These are phyloP conservation scores for Spea bombifrons DNA, from an alignment of 2,113 vertebrate species.

Conservation along the genomic window DNA sequence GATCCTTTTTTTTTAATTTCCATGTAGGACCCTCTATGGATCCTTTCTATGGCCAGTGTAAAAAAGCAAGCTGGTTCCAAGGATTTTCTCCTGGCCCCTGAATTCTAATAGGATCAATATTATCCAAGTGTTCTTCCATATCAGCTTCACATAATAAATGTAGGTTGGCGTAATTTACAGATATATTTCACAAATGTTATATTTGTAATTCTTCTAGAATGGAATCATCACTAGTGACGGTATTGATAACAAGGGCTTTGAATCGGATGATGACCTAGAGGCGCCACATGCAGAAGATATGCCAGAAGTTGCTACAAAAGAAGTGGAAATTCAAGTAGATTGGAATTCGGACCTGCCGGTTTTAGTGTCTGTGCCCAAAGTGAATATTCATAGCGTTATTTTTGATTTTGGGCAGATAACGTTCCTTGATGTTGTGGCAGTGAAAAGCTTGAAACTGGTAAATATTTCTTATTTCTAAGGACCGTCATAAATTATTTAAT, in stretches of 20 bases:
- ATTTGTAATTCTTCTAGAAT: constrained; percentile 59
- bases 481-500: too few species aligned
- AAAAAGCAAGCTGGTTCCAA: neutral
- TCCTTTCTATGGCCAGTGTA: too few species aligned
- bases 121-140: neutral
- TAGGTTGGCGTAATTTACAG: neutral
- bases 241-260: constrained; percentile 72
- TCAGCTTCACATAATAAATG: neutral
- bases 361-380: constrained; percentile 76
- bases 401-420: constrained; percentile 80
- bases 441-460: constrained; percentile 74
- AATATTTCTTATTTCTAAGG: constrained; percentile 17
- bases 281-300: constrained; percentile 58
- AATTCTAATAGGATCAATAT: neutral
- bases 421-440: constrained; percentile 81
- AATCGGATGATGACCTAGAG: constrained; percentile 67
- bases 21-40: too few species aligned
- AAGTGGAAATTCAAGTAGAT: constrained; percentile 78
- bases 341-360: constrained; percentile 81
- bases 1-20: too few species aligned
- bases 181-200: neutral
- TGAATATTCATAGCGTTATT: constrained; percentile 79
- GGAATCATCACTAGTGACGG: constrained; percentile 71
- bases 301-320: constrained; percentile 60
- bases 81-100: neutral